Evolutionary conservation across 1,140 invertebrate species (phyloP), one percentile per base, ranked within the genome.

Genomic region (Bombus sibiricus): DNA sequence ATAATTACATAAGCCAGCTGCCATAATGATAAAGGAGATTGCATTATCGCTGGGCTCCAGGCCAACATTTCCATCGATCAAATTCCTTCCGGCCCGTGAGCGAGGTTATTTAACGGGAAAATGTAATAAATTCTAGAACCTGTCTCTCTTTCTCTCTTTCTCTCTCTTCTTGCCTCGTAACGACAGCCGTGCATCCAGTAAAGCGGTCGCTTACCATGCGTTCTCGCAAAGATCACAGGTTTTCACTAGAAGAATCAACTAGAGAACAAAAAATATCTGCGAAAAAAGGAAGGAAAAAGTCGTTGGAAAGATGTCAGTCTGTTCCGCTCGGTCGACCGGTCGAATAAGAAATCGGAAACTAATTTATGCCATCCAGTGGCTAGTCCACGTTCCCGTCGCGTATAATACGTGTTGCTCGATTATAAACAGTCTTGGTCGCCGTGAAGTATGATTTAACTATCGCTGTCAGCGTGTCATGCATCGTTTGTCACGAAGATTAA

Each of bases 51-150:
- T 3, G 84, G 84, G 77, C 74, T 86, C 74, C 73, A 84, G 57
- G 53, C 71, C 73, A 77, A 72, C 81, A 72, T 86, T 86, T 86
- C 81, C 85, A 86, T 86, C 81, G 85, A 86, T 86, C 85, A 86
- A 86, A 86, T 77, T 84, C 81, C 85, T 84, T 83, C 81, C 85
- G 81, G 43, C 74, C 74, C 41, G 66, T 47, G 66, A 86, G 66
- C 73, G 66, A 83, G 68, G 85, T 83, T 75, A 78, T 86, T 86
- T 86, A 86, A 86, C 85, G 81, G 81, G 85, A 72, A 83, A 86
- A 73, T 47, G 85, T 83, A 86, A 86, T 86, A 86, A 86, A 86
- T 83, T 86, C 74, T 82, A 86, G 85, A 76, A 66, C 18, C 73
- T 13, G 28, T 71, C 71, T 59, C 59, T 6, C 43, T 75, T 9